Percentiles rank a stretch among this genome's conserved stretches.
These are phyloP conservation scores for Plebejus melissa DNA, from an alignment of 2,888 invertebrate genomes.

Conservation along the genomic window DNA sequence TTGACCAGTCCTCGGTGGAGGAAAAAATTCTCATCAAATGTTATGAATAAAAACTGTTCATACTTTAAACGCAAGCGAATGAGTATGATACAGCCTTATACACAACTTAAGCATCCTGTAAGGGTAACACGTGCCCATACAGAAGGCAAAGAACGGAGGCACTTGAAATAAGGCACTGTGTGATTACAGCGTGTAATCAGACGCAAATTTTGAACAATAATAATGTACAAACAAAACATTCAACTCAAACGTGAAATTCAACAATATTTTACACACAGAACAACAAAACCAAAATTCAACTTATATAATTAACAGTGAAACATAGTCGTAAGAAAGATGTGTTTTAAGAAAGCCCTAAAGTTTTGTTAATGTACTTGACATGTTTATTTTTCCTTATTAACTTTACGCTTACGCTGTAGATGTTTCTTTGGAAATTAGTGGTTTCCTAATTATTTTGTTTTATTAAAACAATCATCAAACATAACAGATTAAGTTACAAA, in stretches of 20 bases:
- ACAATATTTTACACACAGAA: slow-evolving; percentile 34
- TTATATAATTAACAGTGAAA: slow-evolving; percentile 19
- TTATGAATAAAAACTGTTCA: not conserved
- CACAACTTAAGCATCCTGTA: slow-evolving; percentile 20
- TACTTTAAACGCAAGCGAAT: not conserved
- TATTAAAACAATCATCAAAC: not conserved
- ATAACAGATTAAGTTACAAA: not conserved
- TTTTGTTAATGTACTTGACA: not conserved
- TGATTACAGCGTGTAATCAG: slow-evolving; percentile 22
- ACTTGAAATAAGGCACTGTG: slow-evolving; percentile 48
- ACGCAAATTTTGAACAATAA: slow-evolving; percentile 31
- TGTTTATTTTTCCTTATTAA: not conserved
- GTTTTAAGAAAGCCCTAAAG: not conserved
- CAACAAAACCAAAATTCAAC: slow-evolving; percentile 42
- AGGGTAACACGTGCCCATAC: slow-evolving; percentile 20
- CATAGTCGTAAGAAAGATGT: slow-evolving; percentile 15
- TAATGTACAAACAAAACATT: slow-evolving; percentile 37
- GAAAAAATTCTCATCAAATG: slow-evolving; percentile 32
- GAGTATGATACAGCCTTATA: slow-evolving; percentile 23
- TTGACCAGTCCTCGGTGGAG: slow-evolving; percentile 22
- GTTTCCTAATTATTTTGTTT: too few species aligned
- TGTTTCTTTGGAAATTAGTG: too few species aligned
- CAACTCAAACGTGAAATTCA: slow-evolving; percentile 40
- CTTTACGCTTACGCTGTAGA: not conserved
- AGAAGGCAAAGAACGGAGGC: slow-evolving; percentile 43